Base-by-base conservation (phyloP, 2,797 vertebrate species). In the Tinamus major region DNA sequence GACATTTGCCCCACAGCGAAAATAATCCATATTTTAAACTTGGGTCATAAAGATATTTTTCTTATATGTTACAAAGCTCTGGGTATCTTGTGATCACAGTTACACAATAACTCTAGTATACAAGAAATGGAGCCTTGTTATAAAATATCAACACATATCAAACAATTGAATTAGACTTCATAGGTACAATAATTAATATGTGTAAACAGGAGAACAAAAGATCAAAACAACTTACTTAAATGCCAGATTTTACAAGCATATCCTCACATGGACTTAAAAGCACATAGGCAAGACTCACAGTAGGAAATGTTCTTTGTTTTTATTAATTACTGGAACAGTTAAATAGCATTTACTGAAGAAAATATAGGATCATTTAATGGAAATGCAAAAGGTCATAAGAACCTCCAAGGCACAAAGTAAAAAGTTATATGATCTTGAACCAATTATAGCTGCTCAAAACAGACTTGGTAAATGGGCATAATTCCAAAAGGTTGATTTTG, bases 181-280 rank as follows among this genome's bases (percentile, higher is more conserved):
- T 72, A 95, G 78, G 79, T 93, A 90, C 91, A 83, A 65, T 96
- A 96, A 97, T 97, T 94, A 93, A 96, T 94, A 95, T 33, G 81
- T 95, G 90, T 48, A 92, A 97, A 96, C 91, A 95, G 64, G 91
- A 95, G 93, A 95, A 94, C 51, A 91, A 95, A 96, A 94, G 91
- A 96, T 96, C 94, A 97, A 97, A 97, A 48, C 79, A 87, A 55
- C 75, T 89, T 96, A 97, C 96, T 97, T 97, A 97, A 96, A 96
- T 95, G 91, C 89, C 95, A 93, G 58, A 81, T 48, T 94, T 87
- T 95, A 91, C 91, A 96, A 95, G 91, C 92, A 92, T 90, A 94
- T 93, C 69, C 49, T 95, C 91, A 93, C 75, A 46, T 0, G 3
- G 70, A 87, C 75, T 76, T 97, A 93, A 97, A 97, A 94, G 74